Base-by-base conservation (phyloP, 2,797 vertebrate genomes). In the Meda fulgida region DNA sequence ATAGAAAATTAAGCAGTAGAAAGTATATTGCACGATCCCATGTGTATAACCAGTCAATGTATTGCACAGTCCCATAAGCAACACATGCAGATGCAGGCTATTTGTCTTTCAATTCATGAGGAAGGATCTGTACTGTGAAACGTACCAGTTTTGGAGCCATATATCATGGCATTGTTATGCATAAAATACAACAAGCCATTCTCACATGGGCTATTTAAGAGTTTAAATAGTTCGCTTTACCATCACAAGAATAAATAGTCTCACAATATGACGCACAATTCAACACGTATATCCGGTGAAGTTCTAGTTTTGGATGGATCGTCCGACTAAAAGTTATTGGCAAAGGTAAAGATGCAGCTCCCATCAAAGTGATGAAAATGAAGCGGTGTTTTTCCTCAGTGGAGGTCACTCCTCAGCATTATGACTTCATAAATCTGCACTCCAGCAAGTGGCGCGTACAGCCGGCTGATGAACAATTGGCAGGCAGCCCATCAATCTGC, bases 361-460 rank as follows among this genome's bases (percentile, higher is more conserved):
- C 34, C 48, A 81, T 81, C 66, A 40, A 38, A 81, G 48, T 70
- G 79, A 58, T 70, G 66, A 81, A 81, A 81, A 26, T n/a, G 34
- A 48, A 81, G 40, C 48, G 1, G 34, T 7, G 31, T 69, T 38
- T 51, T 36, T 65, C 46, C 63, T 80, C 29, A 29, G n/a, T 63
- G 63, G 79, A 81, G 79, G 79, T 81, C 79, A 70, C 31, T 36
- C 48, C 11, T 55, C 31, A 16, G 31, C 65, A 26, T 26, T 69
- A 70, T 58, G 79, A 58, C 79, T 70, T 81, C 79, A 81, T 81
- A 58, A 81, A 81, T 81, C 79, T 21, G 46, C 11, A 16, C 14
- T 5, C 8, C 4, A 69, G 78, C 46, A 43, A 51, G 31, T 1
- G 46, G 29, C 5, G 53, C 23, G 55, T 53, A 76, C 48, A 40